A percentile compares a stretch with the other conserved stretches of the same genome.
These are phyloP conservation scores for Prinia subflava DNA, from an alignment of 2,113 vertebrate genomes.

Conservation along the genomic window DNA sequence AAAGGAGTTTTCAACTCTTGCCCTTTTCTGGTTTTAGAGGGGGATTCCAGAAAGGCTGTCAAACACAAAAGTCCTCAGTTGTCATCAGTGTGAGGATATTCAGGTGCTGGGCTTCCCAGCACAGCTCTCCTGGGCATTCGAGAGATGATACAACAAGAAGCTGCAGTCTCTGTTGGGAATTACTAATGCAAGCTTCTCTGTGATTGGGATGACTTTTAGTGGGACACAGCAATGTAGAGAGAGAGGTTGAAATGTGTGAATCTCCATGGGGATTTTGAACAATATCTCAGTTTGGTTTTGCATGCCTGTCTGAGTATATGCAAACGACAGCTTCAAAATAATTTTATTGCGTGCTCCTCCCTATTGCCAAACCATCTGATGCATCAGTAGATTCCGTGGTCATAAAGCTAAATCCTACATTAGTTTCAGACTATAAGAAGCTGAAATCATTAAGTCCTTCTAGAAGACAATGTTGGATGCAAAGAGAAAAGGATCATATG, in stretches of 20 bases:
- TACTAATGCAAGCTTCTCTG: background rate
- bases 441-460: background rate
- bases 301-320: background rate
- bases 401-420: background rate
- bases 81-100: background rate
- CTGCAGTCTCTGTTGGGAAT: background rate
- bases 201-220: background rate
- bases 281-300: conserved; percentile 14
- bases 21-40: background rate
- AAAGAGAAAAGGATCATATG: background rate
- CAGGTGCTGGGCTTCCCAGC: background rate
- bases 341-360: background rate
- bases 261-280: background rate
- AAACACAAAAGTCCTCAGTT: background rate
- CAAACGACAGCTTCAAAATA: conserved; percentile 20
- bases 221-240: background rate
- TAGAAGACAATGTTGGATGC: background rate
- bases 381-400: background rate
- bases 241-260: background rate
- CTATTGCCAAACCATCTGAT: conserved; percentile 5
- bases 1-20: background rate
- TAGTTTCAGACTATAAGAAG: background rate
- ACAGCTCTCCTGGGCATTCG: rapidly evolving
- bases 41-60: background rate
- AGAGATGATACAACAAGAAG: background rate